Base-by-base conservation (phyloP, 2,797 vertebrate species). In the Pteropus rufus region DNA sequence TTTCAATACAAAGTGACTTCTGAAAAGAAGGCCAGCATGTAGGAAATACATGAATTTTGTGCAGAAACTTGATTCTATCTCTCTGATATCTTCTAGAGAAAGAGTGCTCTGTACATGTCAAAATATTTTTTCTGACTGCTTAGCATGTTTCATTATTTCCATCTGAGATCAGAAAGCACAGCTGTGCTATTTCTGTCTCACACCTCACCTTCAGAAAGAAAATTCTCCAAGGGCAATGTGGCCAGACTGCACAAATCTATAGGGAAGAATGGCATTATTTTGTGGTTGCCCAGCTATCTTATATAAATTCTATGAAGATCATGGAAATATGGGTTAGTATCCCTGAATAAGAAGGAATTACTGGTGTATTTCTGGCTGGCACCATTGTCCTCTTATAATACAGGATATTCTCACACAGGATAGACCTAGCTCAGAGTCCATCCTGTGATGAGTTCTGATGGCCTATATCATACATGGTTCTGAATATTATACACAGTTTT, bases 101-200 rank as follows among this genome's bases (percentile, higher is more conserved):
- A 86, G 83, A 60, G 7, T 69, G n/a, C 88, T 94, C 70, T 86
- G 24, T 72, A 5, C 16, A 21, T 64, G 69, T 96, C 58, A 88
- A 95, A 70, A 82, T 83, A 87, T 94, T 64, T 87, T 76, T 84
- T 44, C 44, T 80, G 81, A 69, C 65, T 77, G 14, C 15, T 70
- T 85, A 84, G 64, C 52, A 62, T 82, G 29, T 58, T 91, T 21
- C 31, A 62, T 70, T 92, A 10, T 91, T 96, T 93, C 41, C 56
- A 58, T 85, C 39, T 73, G 77, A 52, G 15, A 90, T 81, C 26
- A 23, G 39, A 87, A 89, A 84, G 69, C 67, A 91, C 49, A 82
- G n/a, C 29, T 52, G 73, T 70, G 18, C 72, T 96, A 72, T 92
- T 93, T 79, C 39, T 52, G 52, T 90, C 89, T 70, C 76, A 82